phyloP scores from a whole-genome alignment of 2,113 vertebrate species.

The Oriolus oriolus region DNA sequence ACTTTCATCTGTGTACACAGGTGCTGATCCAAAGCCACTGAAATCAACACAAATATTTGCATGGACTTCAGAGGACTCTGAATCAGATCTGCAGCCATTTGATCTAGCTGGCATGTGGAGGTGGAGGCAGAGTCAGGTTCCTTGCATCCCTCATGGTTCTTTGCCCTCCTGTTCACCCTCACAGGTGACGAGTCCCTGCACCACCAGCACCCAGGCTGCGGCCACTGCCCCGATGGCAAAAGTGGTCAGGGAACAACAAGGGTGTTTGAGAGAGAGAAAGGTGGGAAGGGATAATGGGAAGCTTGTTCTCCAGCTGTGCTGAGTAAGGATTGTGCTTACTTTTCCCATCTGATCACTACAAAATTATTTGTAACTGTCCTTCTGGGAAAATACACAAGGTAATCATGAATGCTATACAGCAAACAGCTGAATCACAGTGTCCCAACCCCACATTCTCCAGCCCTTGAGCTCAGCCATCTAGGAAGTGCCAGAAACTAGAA shows the following conservation, averaged over 20 bases:
- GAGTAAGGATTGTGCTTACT: slow-evolving; percentile 7
- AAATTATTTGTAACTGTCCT: slow-evolving; percentile 45
- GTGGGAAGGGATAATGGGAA: background rate
- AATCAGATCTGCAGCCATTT: background rate
- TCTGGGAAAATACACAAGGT: background rate
- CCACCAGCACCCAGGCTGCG: background rate
- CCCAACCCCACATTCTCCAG: background rate
- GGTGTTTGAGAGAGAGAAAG: background rate
- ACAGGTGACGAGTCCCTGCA: background rate
- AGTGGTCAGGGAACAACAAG: background rate
- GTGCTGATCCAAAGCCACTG: background rate
- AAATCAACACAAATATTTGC: slow-evolving; percentile 58
- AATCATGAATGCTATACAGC: background rate
- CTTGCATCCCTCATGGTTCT: background rate
- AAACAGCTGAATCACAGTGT: slow-evolving; percentile 11
- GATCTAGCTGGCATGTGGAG: background rate
- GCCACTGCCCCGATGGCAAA: background rate
- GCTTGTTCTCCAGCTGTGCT: background rate
- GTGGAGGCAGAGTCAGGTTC: background rate
- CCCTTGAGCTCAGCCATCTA: background rate
- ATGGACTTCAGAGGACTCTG: slow-evolving; percentile 9
- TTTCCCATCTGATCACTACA: background rate
- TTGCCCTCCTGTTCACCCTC: background rate
- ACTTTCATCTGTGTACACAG: background rate
- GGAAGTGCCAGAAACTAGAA: slow-evolving; percentile 1